Base-by-base conservation (phyloP, 2,888 invertebrate species). In the Rhimphoctona megacephalus region DNA sequence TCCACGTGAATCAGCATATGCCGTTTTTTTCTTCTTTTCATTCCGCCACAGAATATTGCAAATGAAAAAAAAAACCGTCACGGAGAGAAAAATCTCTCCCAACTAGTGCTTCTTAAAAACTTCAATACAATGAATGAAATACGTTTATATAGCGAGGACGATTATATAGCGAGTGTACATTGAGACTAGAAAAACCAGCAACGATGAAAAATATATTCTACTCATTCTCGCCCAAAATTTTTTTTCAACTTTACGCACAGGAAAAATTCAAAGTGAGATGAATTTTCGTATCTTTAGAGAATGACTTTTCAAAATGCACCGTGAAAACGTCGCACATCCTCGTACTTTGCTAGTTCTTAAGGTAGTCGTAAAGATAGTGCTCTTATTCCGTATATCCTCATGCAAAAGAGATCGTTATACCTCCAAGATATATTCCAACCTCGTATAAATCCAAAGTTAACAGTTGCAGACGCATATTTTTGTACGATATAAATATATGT, bases 381-480 rank as follows among this genome's bases (percentile, higher is more conserved):
- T 33, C 66, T 36, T 69, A 46, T 11, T 11, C 25, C 49, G n/a
- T 33, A 52, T 67, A 74, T 76, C 43, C 57, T 81, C 46, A 61
- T 73, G 67, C 61, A 57, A 73, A 61, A 73, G 54, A 17, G 69
- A 72, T 73, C 73, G 30, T 82, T 77, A 54, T 67, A 72, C 52
- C 39, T 83, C 36, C 57, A 49, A 72, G 77, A 57, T 77, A 78
- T 83, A 76, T 83, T 70, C 78, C 54, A 36, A 61, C 39, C 77
- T 78, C 78, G 67, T 78, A 86, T 78, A 74, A 86, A 83, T 84
- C 52, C 83, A 81, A 78, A 84, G 81, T 86, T 83, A 80, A 86
- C 81, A 57, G 77, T 57, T 39, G 67, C 52, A 57, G 43, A 76
- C 6, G 61, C 39, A 64, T 70, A 74, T 82, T 76, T 61, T 69